phyloP scores from a whole-genome alignment of 1,140 invertebrate species.

The Heliconius himera region DNA sequence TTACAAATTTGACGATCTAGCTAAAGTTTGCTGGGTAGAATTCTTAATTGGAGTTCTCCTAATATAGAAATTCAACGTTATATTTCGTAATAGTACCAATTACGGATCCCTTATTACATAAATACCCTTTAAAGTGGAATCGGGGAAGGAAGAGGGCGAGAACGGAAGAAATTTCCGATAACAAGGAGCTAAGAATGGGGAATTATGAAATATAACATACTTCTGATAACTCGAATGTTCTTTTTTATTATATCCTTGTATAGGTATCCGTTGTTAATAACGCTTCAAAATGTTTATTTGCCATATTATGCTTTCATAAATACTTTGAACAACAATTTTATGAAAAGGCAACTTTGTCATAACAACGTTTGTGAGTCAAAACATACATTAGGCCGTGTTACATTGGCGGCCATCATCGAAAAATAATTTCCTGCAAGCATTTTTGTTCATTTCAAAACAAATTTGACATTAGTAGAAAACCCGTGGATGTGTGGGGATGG shows the following conservation, averaged over 20 bases:
- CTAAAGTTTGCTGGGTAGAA: slow-evolving; percentile 26
- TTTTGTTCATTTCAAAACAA: slow-evolving; percentile 68
- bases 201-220: slow-evolving; percentile 70
- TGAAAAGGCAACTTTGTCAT: neutral
- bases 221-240: slow-evolving; percentile 42
- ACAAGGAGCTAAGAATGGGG: slow-evolving; percentile 70
- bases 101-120: slow-evolving; percentile 70
- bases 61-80: slow-evolving; percentile 56
- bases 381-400: neutral
- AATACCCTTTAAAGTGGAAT: slow-evolving; percentile 71
- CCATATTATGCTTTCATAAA: neutral
- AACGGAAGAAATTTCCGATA: slow-evolving; percentile 74
- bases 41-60: slow-evolving; percentile 34
- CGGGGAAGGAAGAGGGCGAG: slow-evolving; percentile 68
- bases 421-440: slow-evolving; percentile 49
- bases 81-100: slow-evolving; percentile 68
- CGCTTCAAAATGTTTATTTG: neutral
- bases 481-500: slow-evolving; percentile 63
- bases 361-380: neutral
- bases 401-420: slow-evolving; percentile 34
- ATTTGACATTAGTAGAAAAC: slow-evolving; percentile 75
- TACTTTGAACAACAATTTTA: neutral
- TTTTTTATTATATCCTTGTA: slow-evolving; percentile 19
- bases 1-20: slow-evolving; percentile 29
- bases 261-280: neutral